A percentile compares a stretch with the other conserved stretches of the same genome.
These are phyloP conservation scores for Catamblyrhynchus diadema DNA, from an alignment of 2,797 vertebrate genomes.

Conservation along the genomic window DNA sequence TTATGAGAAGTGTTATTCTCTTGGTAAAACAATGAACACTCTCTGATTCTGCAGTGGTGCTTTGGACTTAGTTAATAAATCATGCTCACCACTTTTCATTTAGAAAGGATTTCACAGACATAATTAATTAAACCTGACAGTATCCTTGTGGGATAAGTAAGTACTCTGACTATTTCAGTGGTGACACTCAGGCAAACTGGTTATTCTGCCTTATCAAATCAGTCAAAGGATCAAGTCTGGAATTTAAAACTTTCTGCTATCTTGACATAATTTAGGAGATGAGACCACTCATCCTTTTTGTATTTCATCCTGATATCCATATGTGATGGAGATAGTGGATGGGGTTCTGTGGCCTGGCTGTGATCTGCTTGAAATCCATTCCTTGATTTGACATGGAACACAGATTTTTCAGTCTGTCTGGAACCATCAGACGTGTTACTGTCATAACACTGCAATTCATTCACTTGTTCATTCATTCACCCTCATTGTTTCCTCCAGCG, in stretches of 20 bases:
- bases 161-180: background rate
- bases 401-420: background rate
- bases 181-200: background rate
- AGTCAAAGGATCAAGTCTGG: background rate
- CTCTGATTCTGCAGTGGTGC: background rate
- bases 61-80: conserved; percentile 52
- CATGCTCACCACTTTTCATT: conserved; percentile 36
- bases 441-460: background rate
- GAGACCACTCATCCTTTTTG: background rate
- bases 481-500: background rate
- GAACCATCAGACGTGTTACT: background rate
- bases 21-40: conserved; percentile 7
- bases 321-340: background rate
- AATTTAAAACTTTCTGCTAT: background rate
- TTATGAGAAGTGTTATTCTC: conserved; percentile 40
- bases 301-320: background rate
- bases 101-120: conserved; percentile 38
- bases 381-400: background rate
- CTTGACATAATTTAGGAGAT: background rate
- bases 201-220: background rate
- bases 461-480: background rate
- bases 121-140: conserved; percentile 47
- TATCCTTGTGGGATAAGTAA: conserved; percentile 5
- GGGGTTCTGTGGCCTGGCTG: background rate
- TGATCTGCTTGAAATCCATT: background rate